Conservation (phyloP, 2,113 vertebrate species). For the Atractosteus spatula region DNA sequence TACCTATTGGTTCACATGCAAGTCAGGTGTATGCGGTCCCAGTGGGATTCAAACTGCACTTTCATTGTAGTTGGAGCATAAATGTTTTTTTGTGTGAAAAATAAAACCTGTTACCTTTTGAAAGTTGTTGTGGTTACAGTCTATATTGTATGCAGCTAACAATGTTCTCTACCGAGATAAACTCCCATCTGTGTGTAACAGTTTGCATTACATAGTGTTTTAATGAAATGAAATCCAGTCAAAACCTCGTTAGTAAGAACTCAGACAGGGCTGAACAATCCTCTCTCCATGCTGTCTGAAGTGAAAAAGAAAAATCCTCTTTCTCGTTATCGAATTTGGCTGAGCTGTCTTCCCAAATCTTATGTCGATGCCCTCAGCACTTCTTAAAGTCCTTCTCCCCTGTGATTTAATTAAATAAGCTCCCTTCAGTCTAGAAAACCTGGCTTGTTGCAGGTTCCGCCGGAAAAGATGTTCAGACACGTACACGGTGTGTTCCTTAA, state of each 20-base stretch:
- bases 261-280: conserved; percentile 1
- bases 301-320: neutral
- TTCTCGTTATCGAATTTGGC: neutral
- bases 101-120: too few relatives aligned
- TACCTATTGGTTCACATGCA: too few relatives aligned
- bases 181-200: conserved; percentile 24
- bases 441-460: neutral
- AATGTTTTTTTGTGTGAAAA: conserved; percentile 26
- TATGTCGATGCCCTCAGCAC: neutral
- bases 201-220: conserved; percentile 22
- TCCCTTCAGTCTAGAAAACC: neutral
- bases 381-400: neutral
- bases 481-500: neutral
- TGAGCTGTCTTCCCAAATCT: neutral
- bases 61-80: conserved; percentile 16
- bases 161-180: conserved; percentile 15
- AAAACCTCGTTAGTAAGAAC: conserved; percentile 29
- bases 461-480: neutral
- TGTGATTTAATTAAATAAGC: neutral
- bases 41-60: too few relatives aligned
- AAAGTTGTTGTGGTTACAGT: conserved; percentile 20
- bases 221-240: conserved; percentile 29
- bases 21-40: too few relatives aligned
- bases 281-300: neutral
- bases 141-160: conserved; percentile 29